Base-by-base conservation (phyloP, 2,113 vertebrate species). In the Ctenodactylus gundi region DNA sequence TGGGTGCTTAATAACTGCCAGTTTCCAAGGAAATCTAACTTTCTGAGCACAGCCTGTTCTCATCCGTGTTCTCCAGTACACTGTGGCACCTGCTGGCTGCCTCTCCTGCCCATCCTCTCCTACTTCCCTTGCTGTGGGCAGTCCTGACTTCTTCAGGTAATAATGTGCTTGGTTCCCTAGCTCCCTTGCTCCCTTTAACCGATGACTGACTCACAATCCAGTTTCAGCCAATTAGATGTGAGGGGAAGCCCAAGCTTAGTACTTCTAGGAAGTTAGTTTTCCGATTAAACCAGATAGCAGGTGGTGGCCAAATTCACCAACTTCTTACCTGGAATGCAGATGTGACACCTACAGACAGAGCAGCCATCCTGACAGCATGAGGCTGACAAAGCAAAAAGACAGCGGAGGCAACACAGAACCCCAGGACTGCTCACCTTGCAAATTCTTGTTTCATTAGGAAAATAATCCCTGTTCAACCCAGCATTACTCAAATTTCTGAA, bases 301-400 rank as follows among this genome's bases (percentile, higher is more conserved):
- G 39, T 82, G 51, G 53, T 82, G 67, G 72, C 49, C 72, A 91
- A 86, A 85, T 36, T 23, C 62, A 60, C 25, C 46, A 90, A n/a
- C n/a, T n/a, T 90, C 72, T 9, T 44, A 70, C 44, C 78, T 84
- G 75, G 87, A 91, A 84, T 57, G 62, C 76, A 96, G 84, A 84
- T 13, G 13, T 44, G 73, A 85, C 23, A 11, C 7, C 80, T 73
- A 51, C 17, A 82, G 67, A 83, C 7, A 34, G 0, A 72, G 88
- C 85, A 92, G 68, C 41, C 55, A 62, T 46, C 36, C n/a, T 78
- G 67, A 67, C 14, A 92, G 25, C 55, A 29, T 41, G 51, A 94
- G 34, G 36, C 25, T 27, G 27, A n/a, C 0, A 77, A 2, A 65
- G n/a, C 13, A 81, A n/a, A 89, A 57, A 27, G 44, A 65, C 3